Base-by-base conservation (phyloP, 2,888 invertebrate species). In the Orthosia gothica region DNA sequence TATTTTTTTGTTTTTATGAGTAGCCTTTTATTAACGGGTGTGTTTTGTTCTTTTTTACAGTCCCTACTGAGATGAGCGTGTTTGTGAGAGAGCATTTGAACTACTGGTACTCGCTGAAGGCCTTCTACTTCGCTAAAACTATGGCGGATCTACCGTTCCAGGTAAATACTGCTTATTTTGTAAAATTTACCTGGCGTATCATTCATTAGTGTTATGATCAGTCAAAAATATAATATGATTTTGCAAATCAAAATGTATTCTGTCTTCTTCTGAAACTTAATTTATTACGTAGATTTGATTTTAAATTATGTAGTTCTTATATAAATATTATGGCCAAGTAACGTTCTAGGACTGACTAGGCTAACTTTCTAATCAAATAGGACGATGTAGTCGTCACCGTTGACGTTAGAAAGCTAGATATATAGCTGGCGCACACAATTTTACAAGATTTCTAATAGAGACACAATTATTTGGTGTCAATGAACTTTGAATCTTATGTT, bases 111-210 rank as follows among this genome's bases (percentile, higher is more conserved):
- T 99, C 99, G 45, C 95, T 99, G 80, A 99, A 99, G 94, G 98
- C 99, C n/a, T 99, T 99, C 95, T 99, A 99, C 95, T 97, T 99
- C 90, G 99, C 99, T 67, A 99, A 99, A 95, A 99, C 99, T n/a
- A 97, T 99, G 93, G 99, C 99, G 20, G 99, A 99, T 94, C 97
- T 99, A 95, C 99, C 99, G 79, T 99, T 99, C 96, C 99, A 99
- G 97, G 99, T 99, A 96, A 96, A n/a, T 61, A 16, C 0, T 3
- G 26, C n/a, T n/a, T 11, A 15, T 5, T 12, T 45, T 13, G 15
- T 55, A 13, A 23, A 15, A 13, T 20, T 20, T 5, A 3, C 0
- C 32, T 32, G 32, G 7, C 32, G 7, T 40, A 40, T 40, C 40
- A 40, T 7, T 40, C 9, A 9, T 40, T 54, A 15, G 23, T 15